Percentiles rank a stretch among this genome's conserved stretches.
phyloP scores from a whole-genome alignment of 2,888 invertebrate species.

The Lathronympha strigana region DNA sequence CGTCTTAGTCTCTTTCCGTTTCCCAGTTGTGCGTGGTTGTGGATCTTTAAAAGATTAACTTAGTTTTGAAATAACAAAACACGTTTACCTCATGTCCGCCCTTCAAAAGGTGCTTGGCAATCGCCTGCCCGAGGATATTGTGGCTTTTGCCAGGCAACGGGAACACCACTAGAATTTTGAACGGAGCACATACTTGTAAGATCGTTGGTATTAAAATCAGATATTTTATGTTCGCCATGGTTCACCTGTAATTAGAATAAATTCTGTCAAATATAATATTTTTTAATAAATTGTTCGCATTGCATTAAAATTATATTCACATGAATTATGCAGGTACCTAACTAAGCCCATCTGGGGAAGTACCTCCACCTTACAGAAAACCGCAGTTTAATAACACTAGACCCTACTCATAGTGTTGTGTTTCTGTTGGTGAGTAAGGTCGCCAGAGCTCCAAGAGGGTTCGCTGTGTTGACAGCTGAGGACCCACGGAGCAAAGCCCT shows the following conservation, averaged over 20 bases:
- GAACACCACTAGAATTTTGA: slow-evolving; percentile 50
- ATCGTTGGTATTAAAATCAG: slow-evolving; percentile 3
- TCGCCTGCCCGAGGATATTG: slow-evolving; percentile 56
- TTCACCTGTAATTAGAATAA: slow-evolving; percentile 8
- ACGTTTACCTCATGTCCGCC: slow-evolving; percentile 59
- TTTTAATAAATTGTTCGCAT: too few relatives aligned
- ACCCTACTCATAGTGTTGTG: too few relatives aligned
- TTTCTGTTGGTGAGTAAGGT: too few relatives aligned
- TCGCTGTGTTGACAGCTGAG: too few relatives aligned
- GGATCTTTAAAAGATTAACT: not conserved
- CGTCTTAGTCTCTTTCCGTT: not conserved
- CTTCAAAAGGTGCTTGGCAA: slow-evolving; percentile 53
- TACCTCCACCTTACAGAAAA: too few relatives aligned
- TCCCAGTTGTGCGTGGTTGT: not conserved
- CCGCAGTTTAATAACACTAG: too few relatives aligned
- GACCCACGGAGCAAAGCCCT: too few relatives aligned
- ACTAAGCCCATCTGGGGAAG: too few relatives aligned
- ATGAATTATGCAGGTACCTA: too few relatives aligned
- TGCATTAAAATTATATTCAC: too few relatives aligned
- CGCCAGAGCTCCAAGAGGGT: too few relatives aligned
- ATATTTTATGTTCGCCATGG: slow-evolving; percentile 5
- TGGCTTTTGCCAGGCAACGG: slow-evolving; percentile 58
- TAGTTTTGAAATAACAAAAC: not conserved
- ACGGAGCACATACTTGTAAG: slow-evolving; percentile 12
- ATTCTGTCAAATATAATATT: too few relatives aligned